phyloP scores from a whole-genome alignment of 2,797 vertebrate species.

The Falco concolor region DNA sequence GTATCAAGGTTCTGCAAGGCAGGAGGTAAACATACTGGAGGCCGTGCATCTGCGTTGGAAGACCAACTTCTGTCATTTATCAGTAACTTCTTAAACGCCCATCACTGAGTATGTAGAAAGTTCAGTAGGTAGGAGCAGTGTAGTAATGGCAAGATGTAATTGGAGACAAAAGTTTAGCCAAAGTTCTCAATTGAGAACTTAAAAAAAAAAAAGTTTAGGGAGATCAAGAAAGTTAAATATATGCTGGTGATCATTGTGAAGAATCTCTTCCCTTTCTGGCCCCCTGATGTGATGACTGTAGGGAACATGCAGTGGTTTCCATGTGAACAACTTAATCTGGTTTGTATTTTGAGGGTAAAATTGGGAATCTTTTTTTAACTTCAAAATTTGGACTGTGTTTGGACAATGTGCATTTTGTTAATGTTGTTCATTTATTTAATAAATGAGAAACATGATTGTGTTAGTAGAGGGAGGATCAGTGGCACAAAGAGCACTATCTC shows the following conservation, averaged over 20 bases:
- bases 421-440: constrained; percentile 18
- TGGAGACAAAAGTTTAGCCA: neutral
- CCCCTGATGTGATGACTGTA: neutral
- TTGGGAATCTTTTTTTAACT: neutral
- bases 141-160: neutral
- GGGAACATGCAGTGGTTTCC: constrained; percentile 27
- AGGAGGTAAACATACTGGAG: neutral
- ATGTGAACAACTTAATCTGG: constrained; percentile 40
- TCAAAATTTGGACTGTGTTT: neutral
- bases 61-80: neutral
- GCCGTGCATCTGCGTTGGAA: neutral
- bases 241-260: neutral
- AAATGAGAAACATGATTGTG: constrained; percentile 22
- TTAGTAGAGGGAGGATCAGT: neutral
- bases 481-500: neutral
- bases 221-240: neutral
- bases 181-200: neutral
- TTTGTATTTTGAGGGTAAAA: neutral
- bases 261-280: neutral
- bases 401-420: neutral
- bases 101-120: neutral
- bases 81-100: neutral
- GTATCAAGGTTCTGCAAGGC: neutral
- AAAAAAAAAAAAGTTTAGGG: neutral
- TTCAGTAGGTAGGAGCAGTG: neutral